These are phyloP conservation scores for Notothenia rossii DNA, from an alignment of 2,113 vertebrate species.

Conservation along the genomic window DNA sequence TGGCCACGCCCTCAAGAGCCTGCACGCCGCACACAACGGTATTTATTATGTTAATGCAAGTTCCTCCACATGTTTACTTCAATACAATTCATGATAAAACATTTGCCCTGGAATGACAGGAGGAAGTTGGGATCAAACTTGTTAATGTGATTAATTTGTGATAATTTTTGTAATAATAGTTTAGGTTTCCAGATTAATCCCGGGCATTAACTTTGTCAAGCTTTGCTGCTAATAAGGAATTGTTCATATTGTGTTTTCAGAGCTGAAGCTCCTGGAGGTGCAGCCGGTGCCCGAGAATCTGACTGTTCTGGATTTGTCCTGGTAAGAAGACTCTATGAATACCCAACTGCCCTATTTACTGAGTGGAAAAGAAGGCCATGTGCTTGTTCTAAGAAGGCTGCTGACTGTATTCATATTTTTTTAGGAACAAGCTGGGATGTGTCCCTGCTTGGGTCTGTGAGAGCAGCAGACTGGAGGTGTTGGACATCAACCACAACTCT, in stretches of 20 bases:
- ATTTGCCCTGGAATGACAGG: no score
- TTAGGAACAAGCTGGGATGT: conserved; percentile 90
- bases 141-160: no score
- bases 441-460: conserved; percentile 94
- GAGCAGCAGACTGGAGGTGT: conserved; percentile 91
- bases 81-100: no score
- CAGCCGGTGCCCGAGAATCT: conserved; percentile 91
- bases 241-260: conserved; percentile 73
- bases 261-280: conserved; percentile 91
- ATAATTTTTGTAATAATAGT: no score
- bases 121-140: no score
- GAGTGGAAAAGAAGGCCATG: background rate
- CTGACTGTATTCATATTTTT: conserved; percentile 44
- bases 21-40: conserved; percentile 95
- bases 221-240: no score
- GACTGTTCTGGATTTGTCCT: conserved; percentile 92
- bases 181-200: no score
- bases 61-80: no score
- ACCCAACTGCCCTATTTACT: conserved; percentile 18
- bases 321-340: conserved; percentile 81
- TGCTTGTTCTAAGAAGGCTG: background rate
- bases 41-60: background rate
- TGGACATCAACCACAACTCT: conserved; percentile 93
- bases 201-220: no score
- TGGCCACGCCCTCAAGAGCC: conserved; percentile 89